Conservation (phyloP, 2,113 vertebrate species). For the Pycnonotus jocosus region DNA sequence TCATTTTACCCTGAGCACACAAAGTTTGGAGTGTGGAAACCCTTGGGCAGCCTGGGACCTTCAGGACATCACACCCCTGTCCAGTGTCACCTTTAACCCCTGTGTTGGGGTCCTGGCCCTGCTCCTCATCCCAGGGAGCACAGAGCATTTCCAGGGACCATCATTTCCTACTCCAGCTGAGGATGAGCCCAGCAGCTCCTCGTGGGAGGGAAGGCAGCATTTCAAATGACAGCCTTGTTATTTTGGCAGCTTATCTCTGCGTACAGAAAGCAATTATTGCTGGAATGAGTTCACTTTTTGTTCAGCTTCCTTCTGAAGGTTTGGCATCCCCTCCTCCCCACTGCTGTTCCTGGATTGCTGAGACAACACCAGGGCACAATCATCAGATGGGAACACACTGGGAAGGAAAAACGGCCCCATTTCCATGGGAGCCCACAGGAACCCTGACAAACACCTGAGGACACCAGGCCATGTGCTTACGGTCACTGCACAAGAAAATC, state of each 20-base stretch:
- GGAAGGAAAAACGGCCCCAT: neutral
- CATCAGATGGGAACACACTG: neutral
- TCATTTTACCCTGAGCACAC: neutral
- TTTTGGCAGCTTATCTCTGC: slow-evolving; percentile 54
- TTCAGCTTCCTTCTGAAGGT: slow-evolving; percentile 8
- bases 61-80: neutral
- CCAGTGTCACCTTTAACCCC: neutral
- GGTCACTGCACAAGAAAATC: neutral
- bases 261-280: slow-evolving; percentile 58
- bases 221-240: slow-evolving; percentile 27
- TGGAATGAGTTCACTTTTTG: neutral
- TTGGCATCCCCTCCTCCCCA: neutral
- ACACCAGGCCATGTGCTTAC: neutral
- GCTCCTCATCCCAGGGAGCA: rapidly evolving
- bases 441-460: neutral
- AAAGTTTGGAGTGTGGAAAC: rapidly evolving
- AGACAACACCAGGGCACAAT: neutral
- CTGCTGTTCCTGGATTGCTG: neutral
- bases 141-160: neutral
- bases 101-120: neutral
- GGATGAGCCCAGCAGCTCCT: neutral
- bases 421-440: neutral
- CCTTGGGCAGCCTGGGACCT: neutral
- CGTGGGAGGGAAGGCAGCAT: neutral
- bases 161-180: neutral